Conservation (phyloP, 2,888 invertebrate genomes). For the Ceratothoa steindachneri region DNA sequence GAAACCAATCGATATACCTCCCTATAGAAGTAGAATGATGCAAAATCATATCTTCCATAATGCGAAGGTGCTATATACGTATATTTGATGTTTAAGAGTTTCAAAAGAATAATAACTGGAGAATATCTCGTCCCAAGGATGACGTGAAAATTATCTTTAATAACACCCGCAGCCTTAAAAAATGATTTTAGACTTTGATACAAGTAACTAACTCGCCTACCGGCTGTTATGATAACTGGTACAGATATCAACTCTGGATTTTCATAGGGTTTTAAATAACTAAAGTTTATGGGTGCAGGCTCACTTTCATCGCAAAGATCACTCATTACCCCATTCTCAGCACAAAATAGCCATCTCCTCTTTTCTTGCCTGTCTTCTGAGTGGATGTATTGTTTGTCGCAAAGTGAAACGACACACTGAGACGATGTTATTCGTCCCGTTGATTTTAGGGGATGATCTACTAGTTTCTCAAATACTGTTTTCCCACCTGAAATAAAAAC, state of each 20-base stretch:
- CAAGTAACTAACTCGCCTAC: slow-evolving; percentile 37
- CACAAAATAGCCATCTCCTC: slow-evolving; percentile 30
- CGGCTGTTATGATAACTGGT: slow-evolving; percentile 36
- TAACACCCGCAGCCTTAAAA: slow-evolving; percentile 28
- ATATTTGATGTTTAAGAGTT: slow-evolving; percentile 25
- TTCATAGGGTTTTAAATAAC: neutral
- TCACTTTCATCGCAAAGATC: slow-evolving; percentile 31
- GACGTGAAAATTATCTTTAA: slow-evolving; percentile 28
- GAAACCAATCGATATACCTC: slow-evolving; percentile 23
- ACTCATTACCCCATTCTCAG: slow-evolving; percentile 31
- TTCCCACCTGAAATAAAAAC: slow-evolving; percentile 38
- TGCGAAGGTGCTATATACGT: slow-evolving; percentile 15
- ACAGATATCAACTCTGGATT: slow-evolving; percentile 23
- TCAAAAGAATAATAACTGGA: slow-evolving; percentile 22
- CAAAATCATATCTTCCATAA: slow-evolving; percentile 16
- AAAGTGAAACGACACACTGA: neutral
- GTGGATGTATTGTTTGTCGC: neutral
- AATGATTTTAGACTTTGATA: slow-evolving; percentile 35
- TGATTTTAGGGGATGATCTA: neutral
- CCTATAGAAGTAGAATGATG: slow-evolving; percentile 39
- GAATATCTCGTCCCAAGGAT: slow-evolving; percentile 26
- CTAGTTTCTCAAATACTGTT: slow-evolving; percentile 27
- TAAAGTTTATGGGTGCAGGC: slow-evolving; percentile 21
- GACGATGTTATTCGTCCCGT: neutral
- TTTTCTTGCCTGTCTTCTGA: neutral